Conservation (phyloP, 2,797 vertebrate genomes). For the Typhlichthys eigenmanni region DNA sequence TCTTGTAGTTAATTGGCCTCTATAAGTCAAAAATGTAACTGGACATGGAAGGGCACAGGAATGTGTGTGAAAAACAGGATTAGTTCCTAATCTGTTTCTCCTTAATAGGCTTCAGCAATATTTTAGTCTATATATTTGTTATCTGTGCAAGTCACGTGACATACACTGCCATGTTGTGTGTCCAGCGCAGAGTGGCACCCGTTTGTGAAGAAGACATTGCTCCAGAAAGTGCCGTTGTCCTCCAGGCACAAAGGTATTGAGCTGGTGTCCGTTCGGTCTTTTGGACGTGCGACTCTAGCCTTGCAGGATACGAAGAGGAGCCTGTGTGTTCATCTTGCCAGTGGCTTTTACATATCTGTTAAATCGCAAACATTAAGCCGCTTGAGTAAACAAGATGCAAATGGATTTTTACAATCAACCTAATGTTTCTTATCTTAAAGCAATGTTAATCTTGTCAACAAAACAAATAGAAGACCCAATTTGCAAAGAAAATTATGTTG, state of each 20-base stretch:
- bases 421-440: slow-evolving; percentile 14
- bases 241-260: slow-evolving; percentile 47
- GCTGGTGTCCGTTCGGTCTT: slow-evolving; percentile 44
- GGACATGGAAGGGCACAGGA: slow-evolving; percentile 29
- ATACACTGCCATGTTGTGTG: slow-evolving; percentile 38
- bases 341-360: too few species aligned
- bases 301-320: slow-evolving; percentile 38
- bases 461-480: too few species aligned
- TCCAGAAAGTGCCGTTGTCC: slow-evolving; percentile 24
- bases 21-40: slow-evolving; percentile 29
- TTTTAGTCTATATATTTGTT: slow-evolving; percentile 55
- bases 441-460: background rate
- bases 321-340: slow-evolving; percentile 6
- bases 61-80: slow-evolving; percentile 50
- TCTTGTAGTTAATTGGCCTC: slow-evolving; percentile 5
- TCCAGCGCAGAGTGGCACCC: slow-evolving; percentile 48
- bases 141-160: slow-evolving; percentile 50
- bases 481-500: too few species aligned
- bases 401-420: too few species aligned
- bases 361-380: too few species aligned
- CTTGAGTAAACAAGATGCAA: too few species aligned
- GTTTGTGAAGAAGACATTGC: slow-evolving; percentile 60
- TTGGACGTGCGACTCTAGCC: slow-evolving; percentile 26
- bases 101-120: slow-evolving; percentile 50
- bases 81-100: slow-evolving; percentile 44